Conservation (phyloP, 2,797 vertebrate species). For the Pseudomugil tenellus region DNA sequence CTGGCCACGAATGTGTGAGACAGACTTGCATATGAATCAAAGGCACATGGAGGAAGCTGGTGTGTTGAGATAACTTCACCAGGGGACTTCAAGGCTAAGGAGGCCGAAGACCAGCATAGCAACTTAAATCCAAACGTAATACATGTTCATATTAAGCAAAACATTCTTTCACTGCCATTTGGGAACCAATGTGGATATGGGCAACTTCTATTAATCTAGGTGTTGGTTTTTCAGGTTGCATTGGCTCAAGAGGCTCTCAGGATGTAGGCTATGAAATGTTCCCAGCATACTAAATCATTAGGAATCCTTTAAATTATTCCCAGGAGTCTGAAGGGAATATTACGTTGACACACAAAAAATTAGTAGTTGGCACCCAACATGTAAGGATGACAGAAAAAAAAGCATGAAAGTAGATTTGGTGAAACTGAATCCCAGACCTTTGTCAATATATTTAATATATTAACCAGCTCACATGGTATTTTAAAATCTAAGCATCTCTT, state of each 20-base stretch:
- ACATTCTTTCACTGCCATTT: slow-evolving; percentile 5
- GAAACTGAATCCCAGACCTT: not conserved
- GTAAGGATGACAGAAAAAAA: not conserved
- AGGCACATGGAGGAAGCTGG: slow-evolving; percentile 33
- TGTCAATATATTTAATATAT: slow-evolving; percentile 2
- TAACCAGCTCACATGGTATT: slow-evolving; percentile 1
- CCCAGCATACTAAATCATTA: not conserved
- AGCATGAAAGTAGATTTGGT: not conserved
- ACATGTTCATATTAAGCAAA: not conserved
- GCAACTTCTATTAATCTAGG: not conserved
- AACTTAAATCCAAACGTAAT: slow-evolving; percentile 42
- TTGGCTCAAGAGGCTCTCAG: not conserved
- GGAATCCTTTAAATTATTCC: not conserved
- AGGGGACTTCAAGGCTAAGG: slow-evolving; percentile 40
- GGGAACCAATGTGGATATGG: not conserved
- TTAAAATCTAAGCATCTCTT: slow-evolving; percentile 8
- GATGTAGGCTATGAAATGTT: not conserved
- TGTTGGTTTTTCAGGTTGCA: not conserved
- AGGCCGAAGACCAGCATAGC: slow-evolving; percentile 30
- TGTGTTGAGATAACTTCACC: slow-evolving; percentile 54
- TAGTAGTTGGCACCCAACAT: not conserved
- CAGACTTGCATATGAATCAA: slow-evolving; percentile 70
- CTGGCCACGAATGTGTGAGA: slow-evolving; percentile 72
- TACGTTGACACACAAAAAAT: not conserved
- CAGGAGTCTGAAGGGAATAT: not conserved